phyloP scores from a whole-genome alignment of 30 jellyfish, hydroid and myxozoan genomes.

The Pseudorhiza aurosa region DNA sequence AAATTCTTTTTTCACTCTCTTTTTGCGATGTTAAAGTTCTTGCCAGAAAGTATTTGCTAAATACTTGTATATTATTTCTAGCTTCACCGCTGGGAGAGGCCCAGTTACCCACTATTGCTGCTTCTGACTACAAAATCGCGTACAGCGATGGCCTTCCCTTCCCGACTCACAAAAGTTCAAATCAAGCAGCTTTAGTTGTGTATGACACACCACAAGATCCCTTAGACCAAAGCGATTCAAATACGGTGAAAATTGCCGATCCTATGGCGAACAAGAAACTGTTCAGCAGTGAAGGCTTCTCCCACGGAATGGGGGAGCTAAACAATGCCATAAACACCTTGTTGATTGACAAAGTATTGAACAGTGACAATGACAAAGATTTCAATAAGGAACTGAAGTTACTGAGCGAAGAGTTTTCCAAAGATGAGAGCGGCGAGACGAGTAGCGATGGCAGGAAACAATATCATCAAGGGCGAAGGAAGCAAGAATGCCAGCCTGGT shows the following conservation, averaged over 20 bases:
- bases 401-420: slow-evolving; percentile 52
- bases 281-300: slow-evolving; percentile 48
- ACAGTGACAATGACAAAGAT: slow-evolving; percentile 60
- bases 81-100: slow-evolving; percentile 61
- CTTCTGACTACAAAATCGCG: slow-evolving; percentile 54
- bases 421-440: slow-evolving; percentile 16
- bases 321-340: slow-evolving; percentile 39
- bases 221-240: slow-evolving; percentile 51
- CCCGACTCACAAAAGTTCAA: not conserved
- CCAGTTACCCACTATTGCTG: slow-evolving; percentile 52
- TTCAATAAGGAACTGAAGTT: slow-evolving; percentile 44
- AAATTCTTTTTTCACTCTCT: too few relatives aligned
- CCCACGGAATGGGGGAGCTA: slow-evolving; percentile 62
- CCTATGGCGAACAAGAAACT: slow-evolving; percentile 59
- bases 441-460: not conserved
- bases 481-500: slow-evolving; percentile 63
- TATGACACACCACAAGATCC: slow-evolving; percentile 67
- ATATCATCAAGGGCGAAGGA: slow-evolving; percentile 8
- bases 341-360: slow-evolving; percentile 57
- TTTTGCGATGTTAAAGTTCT: too few relatives aligned
- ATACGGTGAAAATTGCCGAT: slow-evolving; percentile 64
- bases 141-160: slow-evolving; percentile 61
- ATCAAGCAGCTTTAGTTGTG: not conserved
- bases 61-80: too few relatives aligned
- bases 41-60: too few relatives aligned